A percentile compares a stretch with the other conserved stretches of the same genome.
Conservation (phyloP, 2,888 invertebrate species). For the Dicyrtoma fusca region DNA sequence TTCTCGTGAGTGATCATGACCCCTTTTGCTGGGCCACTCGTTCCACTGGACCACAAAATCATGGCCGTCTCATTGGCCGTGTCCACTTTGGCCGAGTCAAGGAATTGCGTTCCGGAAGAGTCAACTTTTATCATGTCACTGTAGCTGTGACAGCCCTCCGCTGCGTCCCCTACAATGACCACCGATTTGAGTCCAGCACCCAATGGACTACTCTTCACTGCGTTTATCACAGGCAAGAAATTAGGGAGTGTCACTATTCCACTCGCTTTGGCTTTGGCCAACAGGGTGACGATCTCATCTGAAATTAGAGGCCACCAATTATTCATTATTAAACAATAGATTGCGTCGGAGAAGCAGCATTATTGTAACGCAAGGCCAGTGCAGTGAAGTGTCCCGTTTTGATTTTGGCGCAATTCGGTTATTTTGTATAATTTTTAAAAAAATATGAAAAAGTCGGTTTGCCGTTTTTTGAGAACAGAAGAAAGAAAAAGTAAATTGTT, state of each 20-base stretch:
- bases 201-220: slow-evolving; percentile 1
- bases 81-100: slow-evolving; percentile 41
- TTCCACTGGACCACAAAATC: slow-evolving; percentile 46
- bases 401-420: no score
- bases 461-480: no score
- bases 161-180: slow-evolving; percentile 42
- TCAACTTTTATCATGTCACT: slow-evolving; percentile 50
- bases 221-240: slow-evolving; percentile 33
- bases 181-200: slow-evolving; percentile 33
- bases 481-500: no score
- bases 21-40: slow-evolving; percentile 74
- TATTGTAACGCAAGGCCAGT: no score
- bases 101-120: slow-evolving; percentile 41
- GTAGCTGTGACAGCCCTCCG: slow-evolving; percentile 49
- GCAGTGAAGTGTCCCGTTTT: no score
- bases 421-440: no score
- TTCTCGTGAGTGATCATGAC: slow-evolving; percentile 65
- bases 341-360: no score
- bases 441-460: no score
- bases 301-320: not conserved
- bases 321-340: not conserved
- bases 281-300: slow-evolving; percentile 44
- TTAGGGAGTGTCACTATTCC: slow-evolving; percentile 43
- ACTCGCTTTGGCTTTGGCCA: slow-evolving; percentile 41
- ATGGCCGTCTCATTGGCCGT: slow-evolving; percentile 39